Conservation (phyloP, 2,888 invertebrate genomes). For the Adelphocoris suturalis region DNA sequence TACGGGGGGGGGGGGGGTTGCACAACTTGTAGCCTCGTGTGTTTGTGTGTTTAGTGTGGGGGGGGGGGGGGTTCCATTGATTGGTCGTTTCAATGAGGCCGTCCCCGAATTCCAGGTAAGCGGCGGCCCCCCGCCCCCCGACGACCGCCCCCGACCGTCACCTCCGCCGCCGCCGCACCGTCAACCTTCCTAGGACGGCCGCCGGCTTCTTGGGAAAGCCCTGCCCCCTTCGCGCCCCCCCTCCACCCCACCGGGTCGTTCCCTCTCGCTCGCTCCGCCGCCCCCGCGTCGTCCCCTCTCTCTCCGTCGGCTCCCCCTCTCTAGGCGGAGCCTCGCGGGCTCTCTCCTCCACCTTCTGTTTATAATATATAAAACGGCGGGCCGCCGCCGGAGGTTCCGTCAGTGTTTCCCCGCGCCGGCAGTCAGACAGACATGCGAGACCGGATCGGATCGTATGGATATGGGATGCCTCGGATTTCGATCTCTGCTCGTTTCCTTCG, state of each 20-base stretch:
- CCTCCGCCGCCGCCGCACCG: not conserved
- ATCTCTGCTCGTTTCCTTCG: constrained; percentile 67
- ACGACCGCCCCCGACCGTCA: not conserved
- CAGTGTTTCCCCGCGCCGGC: constrained; percentile 62
- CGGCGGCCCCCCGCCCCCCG: not conserved
- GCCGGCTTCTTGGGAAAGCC: constrained; percentile 65
- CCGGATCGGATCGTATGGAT: constrained; percentile 19
- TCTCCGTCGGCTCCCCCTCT: not conserved
- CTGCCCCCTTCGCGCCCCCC: constrained; percentile 8
- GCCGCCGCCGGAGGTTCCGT: constrained; percentile 34
- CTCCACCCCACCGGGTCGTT: not conserved
- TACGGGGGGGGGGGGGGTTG: not conserved
- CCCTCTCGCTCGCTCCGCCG: constrained; percentile 36
- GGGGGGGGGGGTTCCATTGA: constrained; percentile 9
- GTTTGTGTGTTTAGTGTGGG: not conserved
- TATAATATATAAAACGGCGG: constrained; percentile 58
- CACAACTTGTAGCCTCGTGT: not conserved
- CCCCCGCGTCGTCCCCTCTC: not conserved
- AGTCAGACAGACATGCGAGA: constrained; percentile 64
- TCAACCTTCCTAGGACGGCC: constrained; percentile 52
- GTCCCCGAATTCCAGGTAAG: constrained; percentile 38
- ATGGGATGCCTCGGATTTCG: constrained; percentile 54
- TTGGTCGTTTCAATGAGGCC: constrained; percentile 7
- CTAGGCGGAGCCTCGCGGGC: constrained; percentile 36
- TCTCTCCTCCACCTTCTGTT: constrained; percentile 47